Conservation (phyloP, 2,888 invertebrate species). For the Nycteola revayana region DNA sequence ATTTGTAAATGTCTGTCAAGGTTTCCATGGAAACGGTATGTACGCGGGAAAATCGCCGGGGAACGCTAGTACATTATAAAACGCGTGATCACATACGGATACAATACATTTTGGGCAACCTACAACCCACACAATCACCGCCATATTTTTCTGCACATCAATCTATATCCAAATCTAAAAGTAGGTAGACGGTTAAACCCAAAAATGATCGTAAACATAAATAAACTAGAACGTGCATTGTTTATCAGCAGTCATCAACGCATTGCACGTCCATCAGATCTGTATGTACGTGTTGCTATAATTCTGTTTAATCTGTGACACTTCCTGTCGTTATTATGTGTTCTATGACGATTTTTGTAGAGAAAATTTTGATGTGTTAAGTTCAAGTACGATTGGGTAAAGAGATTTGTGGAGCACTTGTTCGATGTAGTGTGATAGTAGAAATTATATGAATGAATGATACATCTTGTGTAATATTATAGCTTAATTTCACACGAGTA, state of each 20-base stretch:
- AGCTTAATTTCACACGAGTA: no score
- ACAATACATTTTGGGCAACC: background rate
- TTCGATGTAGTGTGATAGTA: no score
- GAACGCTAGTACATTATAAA: no score
- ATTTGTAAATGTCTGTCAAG: no score
- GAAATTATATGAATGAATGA: no score
- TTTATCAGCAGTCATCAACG: slow-evolving; percentile 30
- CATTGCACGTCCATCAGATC: slow-evolving; percentile 32
- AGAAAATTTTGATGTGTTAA: slow-evolving; percentile 8
- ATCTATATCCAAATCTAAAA: slow-evolving; percentile 11
- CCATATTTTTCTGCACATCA: slow-evolving; percentile 6
- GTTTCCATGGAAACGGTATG: no score
- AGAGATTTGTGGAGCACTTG: background rate
- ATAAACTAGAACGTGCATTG: slow-evolving; percentile 14
- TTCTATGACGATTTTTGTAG: slow-evolving; percentile 17
- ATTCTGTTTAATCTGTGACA: slow-evolving; percentile 40
- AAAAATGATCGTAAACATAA: slow-evolving; percentile 15
- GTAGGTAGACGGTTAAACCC: slow-evolving; percentile 14
- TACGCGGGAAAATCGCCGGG: no score
- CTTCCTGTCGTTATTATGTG: slow-evolving; percentile 42
- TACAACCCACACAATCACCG: background rate
- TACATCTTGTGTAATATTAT: no score
- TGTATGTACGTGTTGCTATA: slow-evolving; percentile 27
- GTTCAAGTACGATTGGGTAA: background rate
- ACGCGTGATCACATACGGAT: no score